Conservation (phyloP, 2,797 vertebrate genomes). For the Rhabdomys pumilio region DNA sequence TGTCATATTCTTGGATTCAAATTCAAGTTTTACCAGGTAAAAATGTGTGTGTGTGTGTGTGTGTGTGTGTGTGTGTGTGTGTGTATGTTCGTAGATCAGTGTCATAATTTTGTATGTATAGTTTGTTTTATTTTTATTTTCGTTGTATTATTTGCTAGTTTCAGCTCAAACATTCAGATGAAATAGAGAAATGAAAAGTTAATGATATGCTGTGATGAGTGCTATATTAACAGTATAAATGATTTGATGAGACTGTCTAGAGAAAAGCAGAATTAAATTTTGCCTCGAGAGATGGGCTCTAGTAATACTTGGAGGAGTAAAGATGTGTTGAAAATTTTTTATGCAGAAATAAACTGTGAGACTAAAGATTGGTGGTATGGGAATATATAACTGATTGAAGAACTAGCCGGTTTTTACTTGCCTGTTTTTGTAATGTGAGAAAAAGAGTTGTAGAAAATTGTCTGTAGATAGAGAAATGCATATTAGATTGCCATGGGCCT, state of each 20-base stretch:
- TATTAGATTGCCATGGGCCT: slow-evolving; percentile 44
- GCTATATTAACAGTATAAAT: slow-evolving; percentile 33
- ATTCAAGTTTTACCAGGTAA: slow-evolving; percentile 99
- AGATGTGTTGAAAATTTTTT: slow-evolving; percentile 41
- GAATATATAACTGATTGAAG: slow-evolving; percentile 49
- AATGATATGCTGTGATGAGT: background rate
- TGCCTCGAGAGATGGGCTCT: slow-evolving; percentile 12
- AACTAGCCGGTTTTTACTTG: slow-evolving; percentile 53
- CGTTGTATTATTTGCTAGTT: slow-evolving; percentile 52
- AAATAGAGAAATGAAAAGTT: slow-evolving; percentile 53
- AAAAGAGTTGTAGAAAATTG: slow-evolving; percentile 26
- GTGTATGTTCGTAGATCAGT: slow-evolving; percentile 46
- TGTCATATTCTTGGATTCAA: slow-evolving; percentile 99
- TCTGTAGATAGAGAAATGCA: background rate
- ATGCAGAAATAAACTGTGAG: slow-evolving; percentile 27
- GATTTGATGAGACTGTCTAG: slow-evolving; percentile 58
- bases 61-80: background rate
- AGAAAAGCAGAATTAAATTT: slow-evolving; percentile 71
- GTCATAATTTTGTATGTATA: slow-evolving; percentile 69
- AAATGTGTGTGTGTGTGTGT: background rate
- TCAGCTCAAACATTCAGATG: slow-evolving; percentile 56
- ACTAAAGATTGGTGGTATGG: slow-evolving; percentile 55
- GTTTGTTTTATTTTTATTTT: slow-evolving; percentile 72
- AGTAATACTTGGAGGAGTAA: slow-evolving; percentile 54
- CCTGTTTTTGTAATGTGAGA: slow-evolving; percentile 51